These are phyloP conservation scores for Metopia argyrocephala DNA, from an alignment of 2,888 invertebrate species.

Conservation along the genomic window DNA sequence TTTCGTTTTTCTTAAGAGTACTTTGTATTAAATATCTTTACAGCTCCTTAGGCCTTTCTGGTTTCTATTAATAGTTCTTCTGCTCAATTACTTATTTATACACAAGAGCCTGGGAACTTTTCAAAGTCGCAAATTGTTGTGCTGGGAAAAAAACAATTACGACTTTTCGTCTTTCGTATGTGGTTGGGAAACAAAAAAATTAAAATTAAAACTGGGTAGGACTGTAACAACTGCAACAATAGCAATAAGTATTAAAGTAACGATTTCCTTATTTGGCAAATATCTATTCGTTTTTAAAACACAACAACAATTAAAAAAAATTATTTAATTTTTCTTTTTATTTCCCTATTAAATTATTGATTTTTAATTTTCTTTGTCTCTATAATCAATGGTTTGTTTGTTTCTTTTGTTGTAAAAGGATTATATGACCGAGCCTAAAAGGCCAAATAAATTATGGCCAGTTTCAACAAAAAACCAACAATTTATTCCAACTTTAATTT, in stretches of 20 bases:
- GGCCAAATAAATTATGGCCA: slow-evolving; percentile 1
- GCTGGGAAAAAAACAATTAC: not conserved
- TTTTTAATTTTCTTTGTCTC: slow-evolving; percentile 38
- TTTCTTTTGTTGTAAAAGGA: not conserved
- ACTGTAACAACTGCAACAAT: not conserved
- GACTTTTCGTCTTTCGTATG: not conserved
- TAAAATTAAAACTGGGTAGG: not conserved
- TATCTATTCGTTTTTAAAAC: not conserved
- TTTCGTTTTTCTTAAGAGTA: too few species aligned
- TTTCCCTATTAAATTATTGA: slow-evolving; percentile 33
- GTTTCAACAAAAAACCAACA: not conserved
- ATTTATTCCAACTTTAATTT: not conserved
- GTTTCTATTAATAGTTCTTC: not conserved
- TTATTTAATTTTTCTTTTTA: not conserved
- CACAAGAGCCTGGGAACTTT: not conserved
- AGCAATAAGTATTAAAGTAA: not conserved
- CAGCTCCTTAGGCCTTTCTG: slow-evolving; percentile 5
- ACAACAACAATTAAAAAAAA: not conserved
- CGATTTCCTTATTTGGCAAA: slow-evolving; percentile 11
- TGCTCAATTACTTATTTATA: not conserved
- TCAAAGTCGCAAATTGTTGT: too few species aligned
- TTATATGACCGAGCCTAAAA: not conserved
- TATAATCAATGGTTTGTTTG: slow-evolving; percentile 3
- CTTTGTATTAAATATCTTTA: too few species aligned
- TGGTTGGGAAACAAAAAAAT: not conserved